Conservation (phyloP, 2,888 invertebrate species). For the Elysia crispata region DNA sequence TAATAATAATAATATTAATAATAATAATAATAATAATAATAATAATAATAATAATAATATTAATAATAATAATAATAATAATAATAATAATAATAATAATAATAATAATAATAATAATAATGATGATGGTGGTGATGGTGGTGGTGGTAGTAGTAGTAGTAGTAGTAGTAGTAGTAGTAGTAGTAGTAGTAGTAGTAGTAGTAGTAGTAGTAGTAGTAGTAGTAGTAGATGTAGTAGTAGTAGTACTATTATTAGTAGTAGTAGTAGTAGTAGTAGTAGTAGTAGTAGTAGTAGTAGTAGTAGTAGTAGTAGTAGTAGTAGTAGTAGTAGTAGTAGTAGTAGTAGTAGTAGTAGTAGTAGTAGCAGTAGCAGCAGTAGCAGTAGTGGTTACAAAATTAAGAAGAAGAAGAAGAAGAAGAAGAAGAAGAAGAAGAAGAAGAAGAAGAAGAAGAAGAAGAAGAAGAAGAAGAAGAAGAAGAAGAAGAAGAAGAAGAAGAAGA, state of each 20-base stretch:
- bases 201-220: neutral
- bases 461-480: neutral
- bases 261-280: constrained; percentile 38
- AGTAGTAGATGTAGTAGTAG: too few relatives aligned
- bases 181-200: constrained; percentile 32
- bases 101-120: too few relatives aligned
- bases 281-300: constrained; percentile 52
- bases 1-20: constrained; percentile 29
- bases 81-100: too few relatives aligned
- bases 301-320: constrained; percentile 53
- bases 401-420: too few relatives aligned
- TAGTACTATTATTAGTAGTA: too few relatives aligned
- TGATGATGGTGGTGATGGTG: constrained; percentile 43
- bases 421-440: too few relatives aligned
- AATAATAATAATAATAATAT: neutral
- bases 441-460: neutral
- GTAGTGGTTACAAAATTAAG: neutral
- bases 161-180: constrained; percentile 13
- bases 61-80: too few relatives aligned
- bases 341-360: constrained; percentile 43
- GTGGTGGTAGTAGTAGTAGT: constrained; percentile 18
- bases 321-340: constrained; percentile 52
- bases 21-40: constrained; percentile 42
- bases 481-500: too few relatives aligned
- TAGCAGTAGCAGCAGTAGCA: constrained; percentile 29